Conservation (phyloP, 2,113 vertebrate genomes). For the Archilochus colubris region DNA sequence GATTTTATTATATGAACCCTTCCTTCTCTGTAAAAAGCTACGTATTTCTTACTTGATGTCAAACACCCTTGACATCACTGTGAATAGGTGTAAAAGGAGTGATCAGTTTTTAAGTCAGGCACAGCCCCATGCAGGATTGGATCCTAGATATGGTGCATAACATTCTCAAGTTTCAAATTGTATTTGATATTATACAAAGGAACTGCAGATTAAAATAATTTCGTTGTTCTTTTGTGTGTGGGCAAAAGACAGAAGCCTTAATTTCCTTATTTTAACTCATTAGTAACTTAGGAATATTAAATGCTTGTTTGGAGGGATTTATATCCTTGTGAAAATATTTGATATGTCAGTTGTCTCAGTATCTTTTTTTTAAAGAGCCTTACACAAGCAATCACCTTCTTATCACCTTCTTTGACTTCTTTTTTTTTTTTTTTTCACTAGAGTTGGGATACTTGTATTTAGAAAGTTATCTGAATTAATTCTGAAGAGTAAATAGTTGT, state of each 20-base stretch:
- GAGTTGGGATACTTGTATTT: neutral
- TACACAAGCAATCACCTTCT: neutral
- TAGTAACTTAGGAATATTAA: neutral
- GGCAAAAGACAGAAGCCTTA: neutral
- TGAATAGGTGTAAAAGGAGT: neutral
- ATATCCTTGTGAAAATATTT: neutral
- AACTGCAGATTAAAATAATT: neutral
- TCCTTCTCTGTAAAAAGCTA: neutral
- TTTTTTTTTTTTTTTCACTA: neutral
- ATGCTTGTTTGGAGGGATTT: neutral
- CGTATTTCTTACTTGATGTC: neutral
- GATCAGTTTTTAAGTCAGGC: neutral
- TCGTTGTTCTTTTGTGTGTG: neutral
- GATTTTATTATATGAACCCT: neutral
- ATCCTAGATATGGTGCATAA: neutral
- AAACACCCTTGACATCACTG: neutral
- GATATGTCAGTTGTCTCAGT: neutral
- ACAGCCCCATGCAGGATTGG: neutral
- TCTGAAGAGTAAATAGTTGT: constrained; percentile 35
- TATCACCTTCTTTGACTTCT: neutral
- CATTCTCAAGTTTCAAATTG: neutral
- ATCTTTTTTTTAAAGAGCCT: neutral
- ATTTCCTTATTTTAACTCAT: neutral
- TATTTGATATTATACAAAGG: neutral
- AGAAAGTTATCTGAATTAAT: constrained; percentile 1